Percentiles rank a stretch among this genome's conserved stretches.
Conservation (phyloP, 2,797 vertebrate species). For the Malurus leucopterus region DNA sequence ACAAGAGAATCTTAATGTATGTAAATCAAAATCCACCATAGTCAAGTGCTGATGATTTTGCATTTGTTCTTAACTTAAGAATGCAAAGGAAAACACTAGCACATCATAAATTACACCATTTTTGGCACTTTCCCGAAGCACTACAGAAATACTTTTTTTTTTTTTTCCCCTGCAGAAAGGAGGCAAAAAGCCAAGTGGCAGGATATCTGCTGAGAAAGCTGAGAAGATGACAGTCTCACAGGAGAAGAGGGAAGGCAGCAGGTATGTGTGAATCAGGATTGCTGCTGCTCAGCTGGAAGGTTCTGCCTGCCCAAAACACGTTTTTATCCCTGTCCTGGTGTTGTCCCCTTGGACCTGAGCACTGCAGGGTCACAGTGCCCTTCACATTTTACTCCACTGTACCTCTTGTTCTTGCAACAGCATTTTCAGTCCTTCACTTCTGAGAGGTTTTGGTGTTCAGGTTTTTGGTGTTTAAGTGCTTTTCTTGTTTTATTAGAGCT, state of each 20-base stretch:
- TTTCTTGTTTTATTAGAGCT: not conserved
- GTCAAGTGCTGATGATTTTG: slow-evolving; percentile 49
- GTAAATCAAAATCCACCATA: slow-evolving; percentile 23
- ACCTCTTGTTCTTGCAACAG: not conserved
- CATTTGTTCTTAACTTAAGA: slow-evolving; percentile 45
- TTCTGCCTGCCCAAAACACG: not conserved
- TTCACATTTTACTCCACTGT: not conserved
- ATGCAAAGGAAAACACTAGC: slow-evolving; percentile 42
- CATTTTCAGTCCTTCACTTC: not conserved
- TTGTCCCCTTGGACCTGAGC: not conserved
- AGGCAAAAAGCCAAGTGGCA: slow-evolving; percentile 27
- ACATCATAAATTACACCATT: slow-evolving; percentile 40
- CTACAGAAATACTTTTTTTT: slow-evolving; percentile 16
- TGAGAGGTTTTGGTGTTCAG: not conserved
- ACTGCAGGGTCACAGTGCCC: not conserved
- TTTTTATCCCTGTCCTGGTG: not conserved
- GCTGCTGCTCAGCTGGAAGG: slow-evolving; percentile 1
- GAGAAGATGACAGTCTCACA: slow-evolving; percentile 13
- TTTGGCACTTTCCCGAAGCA: slow-evolving; percentile 33
- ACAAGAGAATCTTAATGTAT: slow-evolving; percentile 26
- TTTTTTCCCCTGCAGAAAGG: not conserved
- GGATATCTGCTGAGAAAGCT: slow-evolving; percentile 44
- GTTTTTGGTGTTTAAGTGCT: not conserved
- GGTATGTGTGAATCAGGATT: slow-evolving; percentile 63
- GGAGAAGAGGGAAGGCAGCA: slow-evolving; percentile 59